These are phyloP conservation scores for Phthorimaea operculella DNA, from an alignment of 1,140 invertebrate species.

Conservation along the genomic window DNA sequence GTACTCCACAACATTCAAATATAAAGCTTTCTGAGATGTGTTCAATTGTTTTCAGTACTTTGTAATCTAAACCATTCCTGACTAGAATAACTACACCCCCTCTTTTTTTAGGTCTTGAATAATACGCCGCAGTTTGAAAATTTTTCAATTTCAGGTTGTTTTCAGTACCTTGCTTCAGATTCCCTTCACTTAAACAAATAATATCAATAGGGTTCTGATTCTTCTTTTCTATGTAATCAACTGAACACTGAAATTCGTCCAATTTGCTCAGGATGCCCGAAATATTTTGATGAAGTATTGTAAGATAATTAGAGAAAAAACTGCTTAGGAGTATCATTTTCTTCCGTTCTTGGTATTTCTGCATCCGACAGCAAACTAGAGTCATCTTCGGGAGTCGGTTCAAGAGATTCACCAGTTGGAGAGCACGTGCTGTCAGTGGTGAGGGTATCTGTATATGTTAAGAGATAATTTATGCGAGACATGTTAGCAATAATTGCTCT, in stretches of 20 bases:
- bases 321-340: not conserved
- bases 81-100: not conserved
- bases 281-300: not conserved
- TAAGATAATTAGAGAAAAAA: not conserved
- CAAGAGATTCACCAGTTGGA: not conserved
- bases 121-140: not conserved
- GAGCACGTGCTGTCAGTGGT: not conserved
- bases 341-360: not conserved
- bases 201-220: not conserved
- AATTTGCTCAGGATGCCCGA: not conserved
- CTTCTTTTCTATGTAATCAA: not conserved
- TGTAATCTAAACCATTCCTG: not conserved
- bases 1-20: conserved; percentile 4
- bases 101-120: not conserved
- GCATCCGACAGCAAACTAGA: too few species aligned
- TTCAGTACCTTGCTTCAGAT: not conserved
- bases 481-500: too few species aligned
- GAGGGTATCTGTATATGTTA: too few species aligned
- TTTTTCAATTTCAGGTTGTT: not conserved
- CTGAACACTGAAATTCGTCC: not conserved
- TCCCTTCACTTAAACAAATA: not conserved
- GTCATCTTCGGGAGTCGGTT: not conserved
- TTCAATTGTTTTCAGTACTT: not conserved
- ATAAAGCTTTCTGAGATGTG: not conserved
- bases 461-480: too few species aligned